phyloP scores from a whole-genome alignment of 2,113 vertebrate genomes.

The Struthidea cinerea region DNA sequence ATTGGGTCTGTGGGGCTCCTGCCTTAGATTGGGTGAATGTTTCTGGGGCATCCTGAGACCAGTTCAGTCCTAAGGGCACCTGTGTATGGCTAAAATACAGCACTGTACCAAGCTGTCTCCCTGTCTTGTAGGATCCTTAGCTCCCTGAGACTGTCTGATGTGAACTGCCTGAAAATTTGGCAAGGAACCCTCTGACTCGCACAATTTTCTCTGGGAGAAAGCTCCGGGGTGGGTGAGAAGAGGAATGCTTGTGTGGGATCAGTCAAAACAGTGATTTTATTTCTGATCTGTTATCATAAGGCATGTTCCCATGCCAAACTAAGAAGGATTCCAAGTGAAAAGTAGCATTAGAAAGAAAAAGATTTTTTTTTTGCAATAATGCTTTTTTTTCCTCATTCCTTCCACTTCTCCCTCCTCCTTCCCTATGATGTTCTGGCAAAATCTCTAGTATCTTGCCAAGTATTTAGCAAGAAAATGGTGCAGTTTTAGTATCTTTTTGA shows the following conservation, averaged over 20 bases:
- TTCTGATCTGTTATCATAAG: neutral
- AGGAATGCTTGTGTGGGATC: neutral
- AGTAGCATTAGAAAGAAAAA: neutral
- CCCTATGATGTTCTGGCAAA: neutral
- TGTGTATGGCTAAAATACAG: neutral
- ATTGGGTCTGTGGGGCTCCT: neutral
- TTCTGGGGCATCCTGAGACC: neutral
- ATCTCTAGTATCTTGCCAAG: neutral
- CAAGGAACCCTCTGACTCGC: neutral
- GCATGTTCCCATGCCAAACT: neutral
- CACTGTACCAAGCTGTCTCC: accelerated
- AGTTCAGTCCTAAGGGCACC: neutral
- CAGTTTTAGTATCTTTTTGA: neutral
- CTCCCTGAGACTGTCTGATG: neutral
- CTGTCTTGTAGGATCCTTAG: neutral
- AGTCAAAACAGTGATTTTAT: neutral
- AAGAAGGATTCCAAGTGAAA: neutral
- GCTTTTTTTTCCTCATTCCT: neutral
- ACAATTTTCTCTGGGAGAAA: neutral
- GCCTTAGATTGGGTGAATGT: accelerated
- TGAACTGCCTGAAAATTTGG: neutral
- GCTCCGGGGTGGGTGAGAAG: neutral
- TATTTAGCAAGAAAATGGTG: neutral
- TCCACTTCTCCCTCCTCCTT: neutral
- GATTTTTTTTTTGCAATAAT: no score